Conservation (phyloP, 1,140 invertebrate genomes). For the Hycleus phaleratus region DNA sequence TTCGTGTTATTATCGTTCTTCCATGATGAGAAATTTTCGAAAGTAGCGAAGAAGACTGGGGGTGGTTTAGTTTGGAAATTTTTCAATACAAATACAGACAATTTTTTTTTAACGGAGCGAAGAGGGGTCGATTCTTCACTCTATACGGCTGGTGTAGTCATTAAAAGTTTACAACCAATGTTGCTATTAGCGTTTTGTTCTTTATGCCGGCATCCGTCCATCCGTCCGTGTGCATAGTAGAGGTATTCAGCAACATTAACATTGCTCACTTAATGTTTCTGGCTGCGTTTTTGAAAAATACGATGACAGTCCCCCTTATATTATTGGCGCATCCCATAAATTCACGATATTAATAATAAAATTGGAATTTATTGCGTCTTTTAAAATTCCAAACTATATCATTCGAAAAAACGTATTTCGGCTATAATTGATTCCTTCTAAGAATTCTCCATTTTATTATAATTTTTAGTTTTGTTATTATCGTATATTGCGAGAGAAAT, state of each 20-base stretch:
- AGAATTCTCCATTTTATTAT: too few species aligned
- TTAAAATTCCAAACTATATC: conserved; percentile 4
- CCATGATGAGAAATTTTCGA: too few species aligned
- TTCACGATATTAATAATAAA: conserved; percentile 18
- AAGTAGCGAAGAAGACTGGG: too few species aligned
- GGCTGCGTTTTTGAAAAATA: conserved; percentile 20
- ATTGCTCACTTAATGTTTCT: conserved; percentile 24
- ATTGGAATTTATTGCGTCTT: conserved; percentile 12
- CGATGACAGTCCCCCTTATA: conserved; percentile 26
- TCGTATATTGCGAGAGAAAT: too few species aligned
- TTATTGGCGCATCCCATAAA: conserved; percentile 28
- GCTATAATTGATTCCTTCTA: too few species aligned
- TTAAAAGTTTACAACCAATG: conserved; percentile 26
- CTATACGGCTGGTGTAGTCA: not conserved
- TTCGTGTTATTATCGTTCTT: too few species aligned
- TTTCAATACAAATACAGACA: too few species aligned
- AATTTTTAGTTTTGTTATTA: too few species aligned
- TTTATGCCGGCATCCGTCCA: conserved; percentile 20
- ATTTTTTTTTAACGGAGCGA: too few species aligned
- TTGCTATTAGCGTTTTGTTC: conserved; percentile 25
- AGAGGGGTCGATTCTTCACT: too few species aligned
- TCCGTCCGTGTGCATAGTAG: conserved; percentile 7
- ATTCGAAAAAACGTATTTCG: too few species aligned
- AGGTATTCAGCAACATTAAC: conserved; percentile 10
- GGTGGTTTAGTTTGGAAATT: too few species aligned